Base-by-base conservation (phyloP, 2,888 invertebrate species). In the Sesia bembeciformis region DNA sequence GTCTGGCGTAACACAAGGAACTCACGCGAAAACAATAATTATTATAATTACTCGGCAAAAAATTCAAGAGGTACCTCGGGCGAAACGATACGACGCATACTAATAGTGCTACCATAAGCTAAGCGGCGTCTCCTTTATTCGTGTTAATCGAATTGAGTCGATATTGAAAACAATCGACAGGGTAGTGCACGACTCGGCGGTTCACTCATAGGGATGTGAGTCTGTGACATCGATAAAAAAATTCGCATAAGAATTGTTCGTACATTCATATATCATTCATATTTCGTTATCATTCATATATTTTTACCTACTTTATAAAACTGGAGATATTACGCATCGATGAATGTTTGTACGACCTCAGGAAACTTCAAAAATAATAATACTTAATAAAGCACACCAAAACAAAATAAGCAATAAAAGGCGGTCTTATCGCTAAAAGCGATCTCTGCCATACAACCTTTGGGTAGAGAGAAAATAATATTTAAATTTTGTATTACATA, bases 111-210 rank as follows among this genome's bases (percentile, higher is more conserved):
- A 76, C 77, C 79, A 72, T 83, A 53, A 58, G 54, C 84, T 82
- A 74, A 58, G 69, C 68, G 75, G 71, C 76, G 75, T 79, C 79
- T 75, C 78, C 74, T 80, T 79, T 81, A 86, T 84, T 84, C 82
- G 81, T 83, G 84, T 86, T 83, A 81, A 85, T 84, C 81, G 80
- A 84, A 85, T 79, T 84, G 81, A 80, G 72, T 76, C 78, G 79
- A 83, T 87, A 85, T 84, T 82, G 85, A 86, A 88, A 85, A 89
- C 88, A 89, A 88, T 89, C 81, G 86, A 76, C 82, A 78, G 81
- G 78, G 81, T 78, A 80, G 77, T 64, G 86, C 88, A 89, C 88
- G 88, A 89, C 72, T 75, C 63, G 58, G 67, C 72, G 67, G 56
- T 53, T 63, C 57, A 56, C 57, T 58, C 53, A 23, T 56, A 58